Evolutionary conservation across 1,140 invertebrate species (phyloP).

Genomic region (Megalopta genalis): DNA sequence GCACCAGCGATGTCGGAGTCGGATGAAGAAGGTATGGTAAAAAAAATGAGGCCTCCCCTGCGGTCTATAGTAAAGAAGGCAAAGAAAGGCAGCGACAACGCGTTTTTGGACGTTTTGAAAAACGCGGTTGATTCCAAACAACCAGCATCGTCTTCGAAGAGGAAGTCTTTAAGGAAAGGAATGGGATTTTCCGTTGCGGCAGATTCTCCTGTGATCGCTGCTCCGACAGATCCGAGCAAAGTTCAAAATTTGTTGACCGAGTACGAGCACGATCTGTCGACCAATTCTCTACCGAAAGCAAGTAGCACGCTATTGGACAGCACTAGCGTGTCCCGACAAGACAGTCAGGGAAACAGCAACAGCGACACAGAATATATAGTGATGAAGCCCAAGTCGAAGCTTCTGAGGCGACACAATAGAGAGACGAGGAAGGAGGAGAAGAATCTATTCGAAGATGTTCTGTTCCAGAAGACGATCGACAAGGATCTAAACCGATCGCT

Average conservation of each 20-base stretch:
- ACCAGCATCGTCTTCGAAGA: not conserved
- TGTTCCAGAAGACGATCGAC: not conserved
- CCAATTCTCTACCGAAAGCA: not conserved
- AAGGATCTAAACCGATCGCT: too few relatives aligned
- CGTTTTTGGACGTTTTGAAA: conserved; percentile 20
- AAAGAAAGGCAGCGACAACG: conserved; percentile 16
- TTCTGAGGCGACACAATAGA: not conserved
- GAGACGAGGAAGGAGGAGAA: not conserved
- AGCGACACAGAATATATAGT: not conserved
- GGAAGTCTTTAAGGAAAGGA: not conserved
- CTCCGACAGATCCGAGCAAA: not conserved
- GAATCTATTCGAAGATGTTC: conserved; percentile 20
- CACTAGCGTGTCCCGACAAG: not conserved
- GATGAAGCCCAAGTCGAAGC: conserved; percentile 8
- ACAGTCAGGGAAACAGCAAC: not conserved
- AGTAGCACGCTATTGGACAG: not conserved
- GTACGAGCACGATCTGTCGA: not conserved
- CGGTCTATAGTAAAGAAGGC: not conserved
- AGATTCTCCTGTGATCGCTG: not conserved
- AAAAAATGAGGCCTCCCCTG: conserved; percentile 15
- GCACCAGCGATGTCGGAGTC: conserved; percentile 26
- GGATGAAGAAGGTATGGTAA: conserved; percentile 2
- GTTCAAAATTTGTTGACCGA: not conserved
- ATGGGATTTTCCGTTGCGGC: not conserved
- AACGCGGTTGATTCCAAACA: not conserved